Base-by-base conservation (phyloP, 2,797 vertebrate genomes). In the Schizopygopsis pylzovi region DNA sequence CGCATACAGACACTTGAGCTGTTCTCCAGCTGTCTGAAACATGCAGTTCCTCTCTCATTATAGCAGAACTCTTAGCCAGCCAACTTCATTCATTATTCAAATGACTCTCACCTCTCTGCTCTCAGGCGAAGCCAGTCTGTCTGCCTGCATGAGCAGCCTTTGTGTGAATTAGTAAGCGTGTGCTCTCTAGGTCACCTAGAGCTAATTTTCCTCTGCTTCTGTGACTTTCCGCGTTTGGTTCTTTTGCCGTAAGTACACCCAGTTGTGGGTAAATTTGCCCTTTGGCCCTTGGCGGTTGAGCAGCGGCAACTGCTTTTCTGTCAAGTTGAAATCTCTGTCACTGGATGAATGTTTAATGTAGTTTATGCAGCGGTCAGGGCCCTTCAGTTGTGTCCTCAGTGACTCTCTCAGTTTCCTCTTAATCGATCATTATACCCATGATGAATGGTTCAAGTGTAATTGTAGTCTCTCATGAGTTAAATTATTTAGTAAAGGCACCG, bases 41-140 rank as follows among this genome's bases (percentile, higher is more conserved):
- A 12, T 52, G 22, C 41, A 59, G 68, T 85, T 73, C 83, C 65
- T 22, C 73, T 78, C 75, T 71, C 75, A 71, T 84, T 79, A 84
- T 43, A 43, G 63, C 37, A 45, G 83, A 84, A 79, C 37, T 84
- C 49, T 1, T 47, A 43, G 65, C 37, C 70, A 73, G 67, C 77
- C 67, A 73, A 28, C 56, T 80, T 83, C 56, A 75, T 84, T 84
- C 77, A 85, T 88, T 84, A 86, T 88, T 88, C 81, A 82, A 67
- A 88, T 86, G 67, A 47, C 84, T 75, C 71, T 87, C 83, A 79
- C 81, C 86, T 87, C 70, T 59, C 71, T 16, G 33, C 59, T 77
- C 49, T 59, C 68, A 79, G 49, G 39, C 37, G 37, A 79, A n/a
- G 52, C 61, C 52, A n/a, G 52, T 73, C 47, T 83, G 73, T 54